These are phyloP conservation scores for Agrochola macilenta DNA, from an alignment of 2,888 invertebrate genomes.

Conservation along the genomic window DNA sequence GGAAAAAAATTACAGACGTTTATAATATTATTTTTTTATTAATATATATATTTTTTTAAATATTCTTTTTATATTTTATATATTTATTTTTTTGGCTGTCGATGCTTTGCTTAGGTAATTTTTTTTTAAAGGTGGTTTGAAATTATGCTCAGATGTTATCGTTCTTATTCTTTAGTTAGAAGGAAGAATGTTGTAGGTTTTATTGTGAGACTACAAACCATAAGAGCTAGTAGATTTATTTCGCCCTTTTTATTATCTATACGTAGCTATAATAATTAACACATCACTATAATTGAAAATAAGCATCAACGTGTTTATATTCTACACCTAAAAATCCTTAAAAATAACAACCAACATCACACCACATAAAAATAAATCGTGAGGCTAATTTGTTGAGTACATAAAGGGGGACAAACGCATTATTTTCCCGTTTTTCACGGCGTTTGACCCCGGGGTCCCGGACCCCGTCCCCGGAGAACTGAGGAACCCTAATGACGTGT, in stretches of 20 bases:
- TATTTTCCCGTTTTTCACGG: constrained; percentile 86
- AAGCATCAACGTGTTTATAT: neutral
- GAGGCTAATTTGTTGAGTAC: constrained; percentile 66
- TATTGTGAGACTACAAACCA: neutral
- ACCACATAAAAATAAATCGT: constrained; percentile 57
- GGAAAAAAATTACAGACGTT: neutral
- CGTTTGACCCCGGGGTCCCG: constrained; percentile 83
- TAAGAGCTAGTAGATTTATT: neutral
- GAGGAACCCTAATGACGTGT: constrained; percentile 83
- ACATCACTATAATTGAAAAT: constrained; percentile 10
- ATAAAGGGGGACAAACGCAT: constrained; percentile 73
- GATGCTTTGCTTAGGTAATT: neutral
- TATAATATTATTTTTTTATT: no score
- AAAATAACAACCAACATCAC: constrained; percentile 30
- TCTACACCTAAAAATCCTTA: neutral
- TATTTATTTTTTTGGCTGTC: neutral
- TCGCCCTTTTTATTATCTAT: neutral
- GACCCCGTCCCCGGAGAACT: constrained; percentile 72
- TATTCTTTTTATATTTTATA: no score
- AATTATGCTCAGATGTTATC: neutral
- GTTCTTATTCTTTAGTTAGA: no score
- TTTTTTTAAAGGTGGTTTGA: neutral
- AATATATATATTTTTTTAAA: no score
- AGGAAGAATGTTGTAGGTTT: neutral
- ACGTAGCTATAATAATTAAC: neutral